Base-by-base conservation (phyloP, 1,140 invertebrate genomes). In the Dinoponera quadriceps region DNA sequence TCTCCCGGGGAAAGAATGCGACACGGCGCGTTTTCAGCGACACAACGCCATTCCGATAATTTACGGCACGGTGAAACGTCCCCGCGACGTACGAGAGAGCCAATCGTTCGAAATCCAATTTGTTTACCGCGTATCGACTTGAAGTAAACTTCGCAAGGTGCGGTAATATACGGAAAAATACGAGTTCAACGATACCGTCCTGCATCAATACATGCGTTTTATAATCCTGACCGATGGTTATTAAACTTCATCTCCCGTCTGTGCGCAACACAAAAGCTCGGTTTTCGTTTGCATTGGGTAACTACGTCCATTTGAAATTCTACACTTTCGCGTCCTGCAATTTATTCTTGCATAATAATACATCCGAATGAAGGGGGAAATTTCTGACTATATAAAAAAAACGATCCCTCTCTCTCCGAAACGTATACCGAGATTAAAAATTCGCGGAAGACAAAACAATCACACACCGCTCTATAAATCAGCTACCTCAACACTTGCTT, bases 261-360 rank as follows among this genome's bases (percentile, higher is more conserved):
- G 65, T 44, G 65, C 69, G 69, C 65, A n/a, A 71, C 33, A 44
- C 54, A 66, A 66, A 66, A 77, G 65, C 51, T n/a, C n/a, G 75
- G 14, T 29, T 69, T 33, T 71, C 48, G 75, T 80, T 80, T 71
- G 65, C 75, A 59, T 80, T 68, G 14, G 33, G 22, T 71, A 80
- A 80, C 75, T 59, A 48, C 54, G 75, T 80, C 51, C 54, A 80
- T 80, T 80, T 80, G 65, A 80, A 80, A 80, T 80, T 80, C 75
- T 71, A 80, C 65, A 57, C n/a, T 80, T 59, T 71, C 51, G 63
- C 51, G 49, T 44, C 51, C 51, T 48, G 75, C 65, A 80, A 80
- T 80, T 80, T 80, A 71, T 80, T 80, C 65, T 71, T 48, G 75
- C 75, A 80, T 80, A 80, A 80, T 80, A 59, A 80, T 71, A 57